Evolutionary conservation across 2,113 vertebrate genomes (phyloP).

Genomic region (Cheilinus undulatus): DNA sequence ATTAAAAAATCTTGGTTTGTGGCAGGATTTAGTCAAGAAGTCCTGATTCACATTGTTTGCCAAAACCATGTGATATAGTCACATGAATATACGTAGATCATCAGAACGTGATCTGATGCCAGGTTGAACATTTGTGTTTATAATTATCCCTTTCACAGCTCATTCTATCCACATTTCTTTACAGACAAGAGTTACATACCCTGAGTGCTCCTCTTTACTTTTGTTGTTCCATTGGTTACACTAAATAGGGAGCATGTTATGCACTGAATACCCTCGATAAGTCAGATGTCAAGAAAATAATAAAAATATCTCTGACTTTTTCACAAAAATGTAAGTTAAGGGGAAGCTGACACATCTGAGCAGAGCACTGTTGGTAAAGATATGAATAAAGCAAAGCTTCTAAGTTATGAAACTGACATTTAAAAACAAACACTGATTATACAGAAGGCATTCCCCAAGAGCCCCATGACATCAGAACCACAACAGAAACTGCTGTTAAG

Average conservation of each 20-base stretch:
- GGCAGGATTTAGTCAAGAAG: background rate
- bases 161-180: background rate
- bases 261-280: constrained; percentile 4
- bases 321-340: constrained; percentile 2
- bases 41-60: background rate
- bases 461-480: constrained; percentile 30
- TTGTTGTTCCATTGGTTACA: constrained; percentile 24
- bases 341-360: constrained; percentile 26
- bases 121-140: background rate
- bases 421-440: constrained; percentile 37
- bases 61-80: background rate
- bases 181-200: background rate
- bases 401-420: constrained; percentile 48
- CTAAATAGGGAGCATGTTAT: background rate
- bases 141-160: background rate
- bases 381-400: constrained; percentile 32
- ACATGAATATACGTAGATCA: background rate
- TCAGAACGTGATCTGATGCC: background rate
- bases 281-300: constrained; percentile 11
- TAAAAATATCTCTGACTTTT: background rate
- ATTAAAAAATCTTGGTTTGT: no score
- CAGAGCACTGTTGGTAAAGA: constrained; percentile 12
- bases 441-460: constrained; percentile 6
- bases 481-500: constrained; percentile 41
- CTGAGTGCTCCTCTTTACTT: background rate